A percentile compares a stretch with the other conserved stretches of the same genome.
These are phyloP conservation scores for Cyanoliseus patagonus DNA, from an alignment of 2,113 vertebrate species.

Conservation along the genomic window DNA sequence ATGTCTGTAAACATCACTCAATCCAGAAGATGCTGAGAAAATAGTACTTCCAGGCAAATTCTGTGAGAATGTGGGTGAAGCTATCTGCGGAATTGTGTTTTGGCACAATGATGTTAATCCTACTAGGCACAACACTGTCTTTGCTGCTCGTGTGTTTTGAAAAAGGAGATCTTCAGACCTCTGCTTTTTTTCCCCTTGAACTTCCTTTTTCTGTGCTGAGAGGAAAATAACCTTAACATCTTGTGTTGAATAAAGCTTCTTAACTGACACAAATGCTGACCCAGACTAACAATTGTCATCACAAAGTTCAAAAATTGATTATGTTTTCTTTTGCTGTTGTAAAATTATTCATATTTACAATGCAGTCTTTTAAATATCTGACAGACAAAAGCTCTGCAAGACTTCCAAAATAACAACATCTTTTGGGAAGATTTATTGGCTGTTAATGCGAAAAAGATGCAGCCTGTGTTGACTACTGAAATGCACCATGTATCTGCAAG, in stretches of 20 bases:
- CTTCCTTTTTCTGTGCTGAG: background rate
- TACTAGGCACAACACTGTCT: background rate
- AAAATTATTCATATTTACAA: background rate
- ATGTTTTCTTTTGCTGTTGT: background rate
- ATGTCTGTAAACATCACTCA: background rate
- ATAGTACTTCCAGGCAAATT: slow-evolving; percentile 1
- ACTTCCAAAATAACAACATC: background rate
- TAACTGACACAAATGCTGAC: background rate
- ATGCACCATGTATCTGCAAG: background rate
- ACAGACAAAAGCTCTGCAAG: background rate
- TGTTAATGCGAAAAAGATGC: background rate
- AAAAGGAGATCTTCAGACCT: background rate
- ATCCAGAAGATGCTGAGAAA: background rate
- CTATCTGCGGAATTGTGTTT: background rate
- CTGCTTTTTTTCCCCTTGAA: background rate
- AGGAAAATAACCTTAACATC: background rate
- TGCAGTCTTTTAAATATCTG: background rate
- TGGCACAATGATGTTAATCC: background rate
- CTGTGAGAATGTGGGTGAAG: background rate
- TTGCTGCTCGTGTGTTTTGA: background rate
- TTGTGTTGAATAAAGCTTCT: background rate
- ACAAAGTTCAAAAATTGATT: background rate
- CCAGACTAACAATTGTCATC: background rate
- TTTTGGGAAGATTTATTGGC: background rate
- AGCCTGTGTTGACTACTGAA: background rate